Percentiles rank a stretch among this genome's conserved stretches.
Conservation (phyloP, 2,797 vertebrate genomes). For the Lepus townsendii region DNA sequence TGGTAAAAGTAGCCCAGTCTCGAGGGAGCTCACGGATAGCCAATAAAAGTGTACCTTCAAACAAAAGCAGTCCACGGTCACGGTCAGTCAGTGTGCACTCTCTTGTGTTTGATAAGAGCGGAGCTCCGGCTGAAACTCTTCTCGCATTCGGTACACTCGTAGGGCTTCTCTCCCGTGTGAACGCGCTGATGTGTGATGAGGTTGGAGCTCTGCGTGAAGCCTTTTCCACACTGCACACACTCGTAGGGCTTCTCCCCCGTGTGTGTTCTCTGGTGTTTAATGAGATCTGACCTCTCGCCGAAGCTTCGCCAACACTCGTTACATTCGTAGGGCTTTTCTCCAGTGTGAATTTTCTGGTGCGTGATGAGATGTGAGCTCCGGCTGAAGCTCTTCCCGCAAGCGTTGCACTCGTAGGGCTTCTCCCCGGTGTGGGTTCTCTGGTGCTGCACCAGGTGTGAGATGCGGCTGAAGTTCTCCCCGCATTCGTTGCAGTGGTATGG, state of each 20-base stretch:
- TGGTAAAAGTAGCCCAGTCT: conserved; percentile 22
- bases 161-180: conserved; percentile 84
- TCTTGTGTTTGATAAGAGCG: conserved; percentile 85
- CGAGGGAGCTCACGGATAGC: conserved; percentile 20
- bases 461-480: conserved; percentile 87
- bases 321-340: conserved; percentile 85
- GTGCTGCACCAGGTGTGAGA: conserved; percentile 85
- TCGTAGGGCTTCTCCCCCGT: conserved; percentile 85
- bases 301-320: conserved; percentile 84
- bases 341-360: conserved; percentile 85
- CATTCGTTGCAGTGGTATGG: conserved; percentile 86
- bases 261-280: conserved; percentile 86
- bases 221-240: conserved; percentile 85
- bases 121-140: conserved; percentile 85
- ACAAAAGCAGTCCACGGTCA: conserved; percentile 13
- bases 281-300: conserved; percentile 84
- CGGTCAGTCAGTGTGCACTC: conserved; percentile 81
- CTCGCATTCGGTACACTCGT: conserved; percentile 83
- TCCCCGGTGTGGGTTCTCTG: conserved; percentile 86
- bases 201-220: conserved; percentile 84
- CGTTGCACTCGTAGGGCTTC: conserved; percentile 82
- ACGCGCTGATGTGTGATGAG: conserved; percentile 85
- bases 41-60: conserved; percentile 62
- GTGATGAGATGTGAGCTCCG: conserved; percentile 84
- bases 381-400: conserved; percentile 85